These are phyloP conservation scores for Drosophila paulistorum DNA, from an alignment of 1,140 invertebrate genomes.

Conservation along the genomic window DNA sequence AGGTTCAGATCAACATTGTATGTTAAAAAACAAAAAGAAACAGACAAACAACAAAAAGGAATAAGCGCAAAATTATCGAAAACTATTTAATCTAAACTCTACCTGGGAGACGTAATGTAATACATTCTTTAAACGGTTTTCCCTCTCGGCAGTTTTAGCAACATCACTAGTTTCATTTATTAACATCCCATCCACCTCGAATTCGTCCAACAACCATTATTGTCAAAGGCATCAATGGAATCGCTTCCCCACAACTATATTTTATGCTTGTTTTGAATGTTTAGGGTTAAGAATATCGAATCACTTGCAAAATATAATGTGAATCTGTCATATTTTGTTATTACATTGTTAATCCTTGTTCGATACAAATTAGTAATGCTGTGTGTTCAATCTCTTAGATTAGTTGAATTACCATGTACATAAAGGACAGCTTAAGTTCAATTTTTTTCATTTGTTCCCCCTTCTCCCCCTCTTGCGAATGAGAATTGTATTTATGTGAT, in stretches of 20 bases:
- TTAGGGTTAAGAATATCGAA: conserved; percentile 2
- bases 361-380: not conserved
- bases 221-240: conserved; percentile 1
- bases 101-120: not conserved
- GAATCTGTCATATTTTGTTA: conserved; percentile 3
- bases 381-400: conserved; percentile 5
- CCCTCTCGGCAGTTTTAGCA: not conserved
- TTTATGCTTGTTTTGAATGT: conserved; percentile 6
- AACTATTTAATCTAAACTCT: not conserved
- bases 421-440: conserved; percentile 2
- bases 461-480: too few species aligned
- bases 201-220: conserved; percentile 5
- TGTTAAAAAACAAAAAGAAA: not conserved
- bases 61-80: conserved; percentile 1
- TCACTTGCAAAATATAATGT: not conserved
- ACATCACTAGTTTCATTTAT: not conserved
- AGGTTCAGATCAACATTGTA: not conserved
- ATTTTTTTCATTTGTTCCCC: not conserved
- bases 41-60: not conserved
- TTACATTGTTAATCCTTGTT: conserved; percentile 7
- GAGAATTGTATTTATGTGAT: too few species aligned
- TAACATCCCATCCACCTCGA: not conserved
- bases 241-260: not conserved
- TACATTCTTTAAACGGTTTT: not conserved
- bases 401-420: conserved; percentile 2